These are phyloP conservation scores for Gadopsis marmoratus DNA, from an alignment of 2,797 vertebrate species.

Conservation along the genomic window DNA sequence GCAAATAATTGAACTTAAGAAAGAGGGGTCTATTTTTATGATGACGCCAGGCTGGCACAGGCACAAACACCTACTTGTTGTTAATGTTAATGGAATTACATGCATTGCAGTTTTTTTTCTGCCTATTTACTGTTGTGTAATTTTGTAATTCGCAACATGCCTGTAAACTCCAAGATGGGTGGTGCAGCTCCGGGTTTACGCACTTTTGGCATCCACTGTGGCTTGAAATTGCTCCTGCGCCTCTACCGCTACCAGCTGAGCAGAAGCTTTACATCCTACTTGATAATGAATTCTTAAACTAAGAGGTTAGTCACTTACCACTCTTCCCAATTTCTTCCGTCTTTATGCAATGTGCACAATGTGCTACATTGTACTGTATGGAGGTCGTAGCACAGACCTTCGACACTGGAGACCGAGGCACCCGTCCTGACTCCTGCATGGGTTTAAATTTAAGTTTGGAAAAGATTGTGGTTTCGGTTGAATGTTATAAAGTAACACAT, in stretches of 20 bases:
- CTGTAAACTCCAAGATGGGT: neutral
- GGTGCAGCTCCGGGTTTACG: neutral
- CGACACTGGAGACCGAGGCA: neutral
- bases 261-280: neutral
- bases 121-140: neutral
- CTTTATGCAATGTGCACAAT: too few species aligned
- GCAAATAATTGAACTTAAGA: constrained; percentile 27
- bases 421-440: neutral
- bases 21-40: neutral
- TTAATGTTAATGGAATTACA: neutral
- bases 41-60: neutral
- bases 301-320: neutral
- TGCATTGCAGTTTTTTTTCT: neutral
- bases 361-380: neutral
- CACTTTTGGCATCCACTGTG: neutral
- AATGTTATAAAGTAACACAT: neutral
- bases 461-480: neutral
- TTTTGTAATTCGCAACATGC: neutral
- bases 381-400: neutral
- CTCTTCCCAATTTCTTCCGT: too few species aligned
- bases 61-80: neutral
- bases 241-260: neutral
- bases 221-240: neutral
- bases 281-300: neutral
- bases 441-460: neutral